Base-by-base conservation (phyloP, 1,140 invertebrate species). In the Wiebesia pumilae region DNA sequence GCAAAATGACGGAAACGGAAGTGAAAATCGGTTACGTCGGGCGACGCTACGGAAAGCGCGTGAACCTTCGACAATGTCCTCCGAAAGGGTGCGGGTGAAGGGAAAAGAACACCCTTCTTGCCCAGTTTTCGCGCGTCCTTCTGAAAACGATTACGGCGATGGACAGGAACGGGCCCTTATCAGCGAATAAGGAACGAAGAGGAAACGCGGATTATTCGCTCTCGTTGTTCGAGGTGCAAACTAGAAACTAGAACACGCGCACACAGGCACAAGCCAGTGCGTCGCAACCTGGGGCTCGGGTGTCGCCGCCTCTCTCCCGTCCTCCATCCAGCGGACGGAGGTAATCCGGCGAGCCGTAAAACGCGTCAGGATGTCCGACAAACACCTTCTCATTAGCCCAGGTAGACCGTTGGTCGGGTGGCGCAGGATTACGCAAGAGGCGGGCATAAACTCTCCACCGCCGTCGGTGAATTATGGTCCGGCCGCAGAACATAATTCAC, bases 381-480 rank as follows among this genome's bases (percentile, higher is more conserved):
- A 92, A 93, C 92, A 93, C 92, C 92, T 93, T 92, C 92, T 93
- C 92, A 93, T 93, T 93, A 93, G 91, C 90, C 89, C 90, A 91
- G 91, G 90, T 92, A 84, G 90, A 90, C 89, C 87, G 89, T 89
- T 86, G 77, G 47, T 88, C 88, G 87, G 89, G 90, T 89, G 90
- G 90, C 89, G 89, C 89, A 88, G 90, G 91, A 93, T 92, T 92
- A 91, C 91, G 91, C 91, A 91, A 91, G 91, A 38, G 62, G 14
- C 83, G 89, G 86, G 89, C 91, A 92, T 93, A 92, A 91, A 92
- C 90, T 92, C 88, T 87, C 90, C 89, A 90, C 90, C 87, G 54
- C 54, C 73, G 71, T 65, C 65, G 88, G 90, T 93, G 92, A 93
- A 90, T 92, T 93, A 93, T 91, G 90, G 90, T 89, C 83, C 88